Evolutionary conservation across 2,797 vertebrate species (phyloP).

Genomic region (Chaunax sp.): DNA sequence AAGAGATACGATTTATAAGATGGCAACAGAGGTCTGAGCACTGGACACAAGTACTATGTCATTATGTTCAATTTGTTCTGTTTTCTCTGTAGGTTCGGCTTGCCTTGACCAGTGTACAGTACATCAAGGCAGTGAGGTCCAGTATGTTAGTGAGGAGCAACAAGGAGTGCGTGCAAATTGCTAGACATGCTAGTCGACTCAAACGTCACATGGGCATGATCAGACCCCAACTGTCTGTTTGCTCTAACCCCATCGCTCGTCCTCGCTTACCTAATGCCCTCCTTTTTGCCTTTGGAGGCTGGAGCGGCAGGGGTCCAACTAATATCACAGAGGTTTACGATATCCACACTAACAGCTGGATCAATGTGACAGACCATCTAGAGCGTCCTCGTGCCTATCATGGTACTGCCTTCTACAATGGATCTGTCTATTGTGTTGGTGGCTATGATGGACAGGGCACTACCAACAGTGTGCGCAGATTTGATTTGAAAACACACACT

Average conservation of each 20-base stretch:
- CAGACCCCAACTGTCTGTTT: conserved; percentile 18
- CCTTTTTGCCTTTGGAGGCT: conserved; percentile 88
- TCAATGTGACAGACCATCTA: conserved; percentile 70
- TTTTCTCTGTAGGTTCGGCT: conserved; percentile 50
- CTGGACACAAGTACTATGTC: too few relatives aligned
- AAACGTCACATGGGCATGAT: conserved; percentile 36
- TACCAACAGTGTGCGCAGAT: conserved; percentile 83
- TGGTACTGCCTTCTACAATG: conserved; percentile 75
- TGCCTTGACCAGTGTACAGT: background rate
- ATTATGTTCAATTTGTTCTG: too few relatives aligned
- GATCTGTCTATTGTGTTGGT: conserved; percentile 69
- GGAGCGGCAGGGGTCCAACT: conserved; percentile 79
- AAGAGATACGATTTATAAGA: too few relatives aligned
- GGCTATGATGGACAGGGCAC: conserved; percentile 84
- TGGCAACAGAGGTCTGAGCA: too few relatives aligned
- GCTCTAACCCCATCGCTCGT: conserved; percentile 63
- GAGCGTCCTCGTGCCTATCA: conserved; percentile 86
- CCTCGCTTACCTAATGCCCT: conserved; percentile 85
- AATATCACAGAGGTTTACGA: conserved; percentile 86
- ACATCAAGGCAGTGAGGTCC: conserved; percentile 32
- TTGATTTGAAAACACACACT: conserved; percentile 76
- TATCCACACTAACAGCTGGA: conserved; percentile 79
- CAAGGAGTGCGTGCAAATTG: conserved; percentile 56
- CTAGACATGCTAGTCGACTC: conserved; percentile 61
- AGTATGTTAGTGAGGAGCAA: conserved; percentile 52